Percentiles rank a stretch among this genome's conserved stretches.
phyloP scores from a whole-genome alignment of 1,140 invertebrate genomes.

The Drosophila kepulauana region DNA sequence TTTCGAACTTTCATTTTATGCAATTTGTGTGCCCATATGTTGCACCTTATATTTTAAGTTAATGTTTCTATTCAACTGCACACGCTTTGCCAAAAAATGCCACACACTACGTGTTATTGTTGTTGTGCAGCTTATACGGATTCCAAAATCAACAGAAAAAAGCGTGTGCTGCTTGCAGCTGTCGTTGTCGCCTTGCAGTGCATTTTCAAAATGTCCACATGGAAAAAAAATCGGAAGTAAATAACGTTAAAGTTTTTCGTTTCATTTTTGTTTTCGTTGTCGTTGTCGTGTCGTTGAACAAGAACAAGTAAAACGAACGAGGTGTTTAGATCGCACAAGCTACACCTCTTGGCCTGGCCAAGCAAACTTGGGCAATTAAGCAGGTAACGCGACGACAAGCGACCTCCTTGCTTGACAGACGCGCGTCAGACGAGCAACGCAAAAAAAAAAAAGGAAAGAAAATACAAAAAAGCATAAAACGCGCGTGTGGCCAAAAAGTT shows the following conservation, averaged over 20 bases:
- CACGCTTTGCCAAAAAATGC: conserved; percentile 38
- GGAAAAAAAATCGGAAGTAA: conserved; percentile 80
- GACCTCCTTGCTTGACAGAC: conserved; percentile 63
- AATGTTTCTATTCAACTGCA: conserved; percentile 50
- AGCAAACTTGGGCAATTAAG: conserved; percentile 56
- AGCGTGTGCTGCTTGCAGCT: conserved; percentile 65
- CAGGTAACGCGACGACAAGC: conserved; percentile 57
- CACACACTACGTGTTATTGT: conserved; percentile 52
- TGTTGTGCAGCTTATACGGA: conserved; percentile 69
- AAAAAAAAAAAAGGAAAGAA: conserved; percentile 48
- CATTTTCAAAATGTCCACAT: conserved; percentile 56
- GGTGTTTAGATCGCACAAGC: conserved; percentile 66
- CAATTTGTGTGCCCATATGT: conserved; percentile 51
- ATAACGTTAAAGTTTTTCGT: conserved; percentile 45
- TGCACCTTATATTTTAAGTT: conserved; percentile 9
- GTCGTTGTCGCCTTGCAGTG: conserved; percentile 62
- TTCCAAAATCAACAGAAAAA: conserved; percentile 78
- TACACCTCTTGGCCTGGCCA: conserved; percentile 12
- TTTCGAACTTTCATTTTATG: neutral
- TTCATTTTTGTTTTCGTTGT: conserved; percentile 3
- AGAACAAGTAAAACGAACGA: conserved; percentile 17
- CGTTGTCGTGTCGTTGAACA: neutral
- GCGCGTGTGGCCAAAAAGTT: conserved; percentile 79
- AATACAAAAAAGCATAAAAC: conserved; percentile 39
- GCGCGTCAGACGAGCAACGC: conserved; percentile 62